Evolutionary conservation across 2,113 vertebrate genomes (phyloP), one percentile per base, ranked within the genome.

Genomic region (Furnarius figulus): DNA sequence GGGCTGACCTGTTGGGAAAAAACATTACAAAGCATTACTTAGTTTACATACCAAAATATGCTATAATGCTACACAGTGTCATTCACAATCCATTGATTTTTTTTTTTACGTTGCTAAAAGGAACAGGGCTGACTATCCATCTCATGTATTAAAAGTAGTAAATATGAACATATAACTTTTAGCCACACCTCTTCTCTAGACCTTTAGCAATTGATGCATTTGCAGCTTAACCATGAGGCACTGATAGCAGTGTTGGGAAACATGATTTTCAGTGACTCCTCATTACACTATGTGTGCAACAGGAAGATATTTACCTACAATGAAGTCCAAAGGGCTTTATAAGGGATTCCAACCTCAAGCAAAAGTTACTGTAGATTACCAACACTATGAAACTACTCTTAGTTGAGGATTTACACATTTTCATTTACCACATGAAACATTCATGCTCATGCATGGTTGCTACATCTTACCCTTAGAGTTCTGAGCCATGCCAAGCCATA

Each of bases 401-500:
- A 80, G 55, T 52, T 67, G 52, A 88, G 28, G 40, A 67, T 39
- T 80, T 62, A 58, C 37, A 8, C 21, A 21, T 81, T 83, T 72
- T 25, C 58, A 71, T 49, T 81, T 81, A 56, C 35, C 59, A 52
- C 16, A 59, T 9, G 18, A 55, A 85, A 93, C 13, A 28, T 10
- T 78, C 10, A 39, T n/a, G 8, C 18, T 85, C 7, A 74, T 24
- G 66, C 30, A 21, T 5, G 21, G 35, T 30, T 86, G 52, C 35
- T 75, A 21, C 20, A 92, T 86, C 97, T 97, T 98, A 99, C 99
- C 98, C 10, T 96, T 72, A 50, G 90, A 11, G 77, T 94, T 89
- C 4, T 97, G 78, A 66, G 90, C 81, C 55, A 99, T 89, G 44
- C 98, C 98, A 72, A 99, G 99, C 99, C 99, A 99, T 6, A 99